Conservation (phyloP, 2,888 invertebrate species). For the Pharmacophagus antenor region DNA sequence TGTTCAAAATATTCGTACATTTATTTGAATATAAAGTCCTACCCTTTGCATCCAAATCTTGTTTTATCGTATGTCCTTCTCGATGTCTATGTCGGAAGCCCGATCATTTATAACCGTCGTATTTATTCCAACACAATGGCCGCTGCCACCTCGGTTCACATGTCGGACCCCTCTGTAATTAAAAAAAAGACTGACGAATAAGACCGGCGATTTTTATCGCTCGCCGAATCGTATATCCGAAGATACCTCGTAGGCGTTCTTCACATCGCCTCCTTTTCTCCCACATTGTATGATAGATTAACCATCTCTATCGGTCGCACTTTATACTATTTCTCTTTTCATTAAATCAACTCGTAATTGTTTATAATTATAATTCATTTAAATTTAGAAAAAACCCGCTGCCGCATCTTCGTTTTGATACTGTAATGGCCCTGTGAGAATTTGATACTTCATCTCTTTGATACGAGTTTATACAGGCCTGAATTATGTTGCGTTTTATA, state of each 20-base stretch:
- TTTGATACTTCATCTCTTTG: slow-evolving; percentile 65
- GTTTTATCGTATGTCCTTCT: slow-evolving; percentile 52
- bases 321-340: slow-evolving; percentile 57
- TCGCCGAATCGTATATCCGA: slow-evolving; percentile 74
- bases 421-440: slow-evolving; percentile 63
- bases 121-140: slow-evolving; percentile 74
- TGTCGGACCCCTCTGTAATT: slow-evolving; percentile 76
- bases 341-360: slow-evolving; percentile 73
- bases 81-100: slow-evolving; percentile 56
- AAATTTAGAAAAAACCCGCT: slow-evolving; percentile 58
- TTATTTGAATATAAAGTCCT: slow-evolving; percentile 43
- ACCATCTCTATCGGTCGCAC: slow-evolving; percentile 52
- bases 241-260: slow-evolving; percentile 73
- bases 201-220: slow-evolving; percentile 79
- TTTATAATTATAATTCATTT: slow-evolving; percentile 78
- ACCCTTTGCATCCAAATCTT: slow-evolving; percentile 44
- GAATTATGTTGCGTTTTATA: slow-evolving; percentile 24
- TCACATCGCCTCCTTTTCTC: slow-evolving; percentile 58
- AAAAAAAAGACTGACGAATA: slow-evolving; percentile 79
- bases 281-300: slow-evolving; percentile 41
- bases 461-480: slow-evolving; percentile 34
- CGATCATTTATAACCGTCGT: slow-evolving; percentile 68
- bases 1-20: slow-evolving; percentile 39
- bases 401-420: slow-evolving; percentile 60
- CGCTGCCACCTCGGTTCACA: slow-evolving; percentile 69